Percentiles rank a stretch among this genome's conserved stretches.
phyloP scores from a whole-genome alignment of 2,888 invertebrate genomes.

The Psylliodes chrysocephalus region DNA sequence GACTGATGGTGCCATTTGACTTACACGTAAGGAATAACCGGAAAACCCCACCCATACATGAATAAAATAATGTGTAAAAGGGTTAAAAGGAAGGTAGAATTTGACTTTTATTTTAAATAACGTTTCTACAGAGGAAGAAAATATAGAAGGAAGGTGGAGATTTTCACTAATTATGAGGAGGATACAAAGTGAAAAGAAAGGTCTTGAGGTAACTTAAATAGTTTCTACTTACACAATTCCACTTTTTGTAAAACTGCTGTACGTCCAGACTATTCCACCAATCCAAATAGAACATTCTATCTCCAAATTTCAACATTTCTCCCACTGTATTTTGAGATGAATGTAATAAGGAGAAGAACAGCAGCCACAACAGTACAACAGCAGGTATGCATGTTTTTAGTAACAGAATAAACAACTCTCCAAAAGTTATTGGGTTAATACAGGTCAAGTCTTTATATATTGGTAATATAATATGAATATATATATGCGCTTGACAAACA shows the following conservation, averaged over 20 bases:
- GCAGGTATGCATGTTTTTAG: conserved; percentile 1
- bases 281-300: conserved; percentile 87
- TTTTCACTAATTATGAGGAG: too few species aligned
- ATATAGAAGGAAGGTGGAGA: too few species aligned
- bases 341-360: conserved; percentile 69
- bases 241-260: conserved; percentile 87
- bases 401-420: neutral
- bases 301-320: conserved; percentile 86
- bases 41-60: too few species aligned
- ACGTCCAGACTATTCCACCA: conserved; percentile 93
- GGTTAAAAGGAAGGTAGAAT: too few species aligned
- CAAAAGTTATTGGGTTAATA: conserved; percentile 35
- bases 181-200: too few species aligned
- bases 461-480: conserved; percentile 79
- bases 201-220: neutral
- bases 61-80: too few species aligned
- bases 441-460: conserved; percentile 75
- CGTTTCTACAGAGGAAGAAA: too few species aligned
- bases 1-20: too few species aligned
- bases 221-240: conserved; percentile 76
- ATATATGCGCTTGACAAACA: conserved; percentile 82
- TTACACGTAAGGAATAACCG: too few species aligned
- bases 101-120: too few species aligned
- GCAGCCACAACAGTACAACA: neutral
- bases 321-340: conserved; percentile 91